Base-by-base conservation (phyloP, 2,888 invertebrate species). In the Galeruca laticollis region DNA sequence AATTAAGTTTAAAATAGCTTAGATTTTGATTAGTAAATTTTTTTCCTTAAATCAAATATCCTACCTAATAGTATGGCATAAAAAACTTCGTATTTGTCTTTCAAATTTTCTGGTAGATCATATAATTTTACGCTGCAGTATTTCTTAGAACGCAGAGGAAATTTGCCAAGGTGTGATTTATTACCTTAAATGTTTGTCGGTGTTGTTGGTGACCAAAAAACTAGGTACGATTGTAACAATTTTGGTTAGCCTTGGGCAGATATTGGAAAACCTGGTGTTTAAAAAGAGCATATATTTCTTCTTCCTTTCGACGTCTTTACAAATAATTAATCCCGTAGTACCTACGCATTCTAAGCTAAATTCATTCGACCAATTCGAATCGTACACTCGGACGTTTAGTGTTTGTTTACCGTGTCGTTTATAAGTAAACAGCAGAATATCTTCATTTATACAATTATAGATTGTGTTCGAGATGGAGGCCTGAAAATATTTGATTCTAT, bases 191-290 rank as follows among this genome's bases (percentile, higher is more conserved):
- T 86, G 84, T 77, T 86, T 89, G 73, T 88, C 89, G 0, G 92
- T 92, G 77, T 90, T 90, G 84, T 95, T 95, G 76, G 88, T 88
- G 0, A 95, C 91, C 68, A 94, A 87, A 85, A 94, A 94, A 85
- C 93, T 93, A 0, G 95, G 94, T 52, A 93, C 87, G 9, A 95
- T 88, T 0, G 93, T 93, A 40, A 95, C 90, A 63, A 95, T 92
- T 82, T 93, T 93, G 0, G 94, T 94, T 68, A 93, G 87, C 75
- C 91, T 89, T 0, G 93, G 92, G 68, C 91, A 91, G 33, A 93
- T 87, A 69, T 91, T 90, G 0, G 94, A 93, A 74, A 93, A 86
- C 20, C 90, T 89, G 35, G 89, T 88, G 66, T 88, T 90, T 56
- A 94, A 87, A 75, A 94, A 87, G 80, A 95, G 90, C 61, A 93